phyloP scores from a whole-genome alignment of 2,888 invertebrate species.

The Drosophila ezoana region DNA sequence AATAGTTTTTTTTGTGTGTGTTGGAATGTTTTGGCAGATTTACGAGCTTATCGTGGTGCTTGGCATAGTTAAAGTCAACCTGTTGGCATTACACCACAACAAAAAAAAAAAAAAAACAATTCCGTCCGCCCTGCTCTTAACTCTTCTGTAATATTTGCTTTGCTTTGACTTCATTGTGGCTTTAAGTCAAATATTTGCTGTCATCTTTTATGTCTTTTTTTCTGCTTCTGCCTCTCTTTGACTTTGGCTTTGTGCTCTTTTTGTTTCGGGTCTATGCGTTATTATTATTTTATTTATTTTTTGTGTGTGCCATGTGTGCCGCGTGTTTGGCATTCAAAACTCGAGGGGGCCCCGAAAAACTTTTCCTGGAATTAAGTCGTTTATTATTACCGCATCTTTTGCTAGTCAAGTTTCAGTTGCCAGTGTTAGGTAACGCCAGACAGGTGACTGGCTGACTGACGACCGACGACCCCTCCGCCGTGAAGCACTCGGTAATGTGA shows the following conservation, averaged over 20 bases:
- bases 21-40: conserved; percentile 42
- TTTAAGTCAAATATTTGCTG: conserved; percentile 69
- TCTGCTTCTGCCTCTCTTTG: conserved; percentile 10
- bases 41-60: conserved; percentile 39
- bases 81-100: background rate
- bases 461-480: background rate
- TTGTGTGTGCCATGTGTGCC: conserved; percentile 31
- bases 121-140: background rate
- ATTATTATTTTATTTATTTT: background rate
- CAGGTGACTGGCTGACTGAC: conserved; percentile 40
- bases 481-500: conserved; percentile 36
- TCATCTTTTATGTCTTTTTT: conserved; percentile 44
- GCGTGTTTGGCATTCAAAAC: conserved; percentile 57
- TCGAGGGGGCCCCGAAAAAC: conserved; percentile 18
- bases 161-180: conserved; percentile 1
- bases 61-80: background rate
- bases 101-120: background rate
- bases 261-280: conserved; percentile 26
- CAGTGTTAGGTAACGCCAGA: conserved; percentile 44
- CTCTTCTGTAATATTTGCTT: conserved; percentile 24
- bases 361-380: conserved; percentile 61
- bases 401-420: conserved; percentile 15
- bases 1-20: conserved; percentile 6
- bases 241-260: conserved; percentile 17
- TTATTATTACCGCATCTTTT: conserved; percentile 62